Evolutionary conservation across 2,113 vertebrate genomes (phyloP), one percentile per base, ranked within the genome.

Genomic region (Agelaius tricolor): DNA sequence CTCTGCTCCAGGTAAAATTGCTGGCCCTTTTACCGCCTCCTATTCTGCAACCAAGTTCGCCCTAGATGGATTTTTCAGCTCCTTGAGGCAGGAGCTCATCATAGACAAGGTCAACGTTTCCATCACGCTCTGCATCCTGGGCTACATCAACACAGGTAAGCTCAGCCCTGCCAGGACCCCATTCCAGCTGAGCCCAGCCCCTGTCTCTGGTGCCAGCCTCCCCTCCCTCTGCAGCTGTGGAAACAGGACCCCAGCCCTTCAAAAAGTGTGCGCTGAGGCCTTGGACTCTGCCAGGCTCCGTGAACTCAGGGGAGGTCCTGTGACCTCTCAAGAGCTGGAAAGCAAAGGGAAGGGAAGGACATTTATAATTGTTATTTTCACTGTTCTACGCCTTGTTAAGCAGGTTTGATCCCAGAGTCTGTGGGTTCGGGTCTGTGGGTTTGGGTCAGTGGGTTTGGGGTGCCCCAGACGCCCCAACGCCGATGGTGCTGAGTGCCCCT

Each of bases 11-110:
- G 98, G 98, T 13, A 98, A 95, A 96, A 18, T 52, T 5, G 11
- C 57, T 0, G 3, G 2, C 24, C 98, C 98, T 2, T 61, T 98
- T 6, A 0, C 2, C 31, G 97, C 96, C 78, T 5, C 97, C 58
- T 98, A 98, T 46, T 96, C 98, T 2, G 97, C 98, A 58, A 97
- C 97, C 54, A 98, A 98, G 79, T 98, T 98, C 5, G 98, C 98
- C 82, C 95, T 98, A 8, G 97, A 98, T 0, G 98, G 98, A 46
- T 98, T 98, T 96, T 98, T 98, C 93, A 97, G 97, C 55, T 97
- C 98, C 74, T 28, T 98, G 93, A 87, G 98, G 59, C 74, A 62
- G 0, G 98, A 98, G 46, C 33, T 98, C 46, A 46, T 77, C 37
- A 4, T 96, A 7, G 66, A 96, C n/a, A 97, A 98, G 5, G 85